Evolutionary conservation across 2,888 invertebrate genomes (phyloP).

Genomic region (Chironomus riparius): DNA sequence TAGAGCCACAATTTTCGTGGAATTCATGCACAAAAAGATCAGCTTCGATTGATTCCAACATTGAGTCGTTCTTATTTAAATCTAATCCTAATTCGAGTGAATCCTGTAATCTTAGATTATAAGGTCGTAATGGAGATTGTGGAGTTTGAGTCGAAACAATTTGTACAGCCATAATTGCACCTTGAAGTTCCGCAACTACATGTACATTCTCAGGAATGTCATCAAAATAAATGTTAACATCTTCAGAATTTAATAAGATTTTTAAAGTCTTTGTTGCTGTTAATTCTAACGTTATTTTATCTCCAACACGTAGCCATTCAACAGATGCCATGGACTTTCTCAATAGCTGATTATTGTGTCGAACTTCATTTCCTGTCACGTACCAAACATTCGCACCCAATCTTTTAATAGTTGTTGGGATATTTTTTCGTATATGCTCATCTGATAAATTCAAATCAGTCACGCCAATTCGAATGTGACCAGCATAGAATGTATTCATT

Average conservation of each 20-base stretch:
- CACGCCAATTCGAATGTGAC: slow-evolving; percentile 62
- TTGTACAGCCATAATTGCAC: slow-evolving; percentile 66
- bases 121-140: slow-evolving; percentile 43
- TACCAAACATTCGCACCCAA: slow-evolving; percentile 54
- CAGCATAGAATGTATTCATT: slow-evolving; percentile 41
- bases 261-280: slow-evolving; percentile 60
- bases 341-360: slow-evolving; percentile 55
- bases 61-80: slow-evolving; percentile 44
- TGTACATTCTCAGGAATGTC: slow-evolving; percentile 76
- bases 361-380: slow-evolving; percentile 55
- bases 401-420: slow-evolving; percentile 54
- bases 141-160: slow-evolving; percentile 57
- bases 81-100: slow-evolving; percentile 53
- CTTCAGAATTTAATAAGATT: slow-evolving; percentile 73
- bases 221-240: slow-evolving; percentile 64
- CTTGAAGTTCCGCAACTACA: slow-evolving; percentile 64
- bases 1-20: slow-evolving; percentile 74
- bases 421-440: slow-evolving; percentile 53
- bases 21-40: slow-evolving; percentile 55
- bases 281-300: slow-evolving; percentile 65
- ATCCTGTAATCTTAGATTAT: slow-evolving; percentile 47
- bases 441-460: slow-evolving; percentile 58
- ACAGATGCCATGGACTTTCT: slow-evolving; percentile 57
- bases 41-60: slow-evolving; percentile 42
- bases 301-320: slow-evolving; percentile 73